Base-by-base conservation (phyloP, 2,113 vertebrate genomes). In the Astur gentilis region DNA sequence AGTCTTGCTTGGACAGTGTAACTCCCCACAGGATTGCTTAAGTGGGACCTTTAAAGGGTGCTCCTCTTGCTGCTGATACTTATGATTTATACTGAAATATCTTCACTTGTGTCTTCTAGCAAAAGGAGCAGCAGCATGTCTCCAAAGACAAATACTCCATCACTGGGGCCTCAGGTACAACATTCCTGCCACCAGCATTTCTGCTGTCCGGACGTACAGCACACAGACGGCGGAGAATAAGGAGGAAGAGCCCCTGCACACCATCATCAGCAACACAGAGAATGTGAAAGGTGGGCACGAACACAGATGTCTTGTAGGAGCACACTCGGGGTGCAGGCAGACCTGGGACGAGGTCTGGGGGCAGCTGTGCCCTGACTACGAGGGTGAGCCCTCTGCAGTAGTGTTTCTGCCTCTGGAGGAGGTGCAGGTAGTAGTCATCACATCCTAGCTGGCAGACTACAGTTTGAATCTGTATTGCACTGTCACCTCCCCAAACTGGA, bases 201-300 rank as follows among this genome's bases (percentile, higher is more conserved):
- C 93, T 36, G 40, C 72, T 15, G 85, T 81, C 40, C 97, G 78
- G 82, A 42, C 13, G 0, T 99, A 98, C 96, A 99, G 98, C 97
- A 99, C 99, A 0, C 99, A 99, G 85, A 97, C 98, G 26, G 98
- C 97, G 0, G 98, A 99, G 96, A 98, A 80, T 84, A 98, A 95
- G 49, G 93, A 98, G 44, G 98, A 98, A 6, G 98, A 98, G 85
- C 95, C 98, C 20, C 97, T 99, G 67, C 99, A 99, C 96, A 98
- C 92, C 49, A 99, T 99, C 97, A 99, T 99, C 96, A 98, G 96
- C 71, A 98, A 98, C 94, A 98, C 99, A 0, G 99, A 99, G 98
- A 97, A 97, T 0, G 98, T 99, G 22, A 96, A 99, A 98, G 99
- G 99, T 99, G 90, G 19, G 95, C 13, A 26, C 0, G 1, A 19